Base-by-base conservation (phyloP, 2,797 vertebrate species). In the Chanos chanos region DNA sequence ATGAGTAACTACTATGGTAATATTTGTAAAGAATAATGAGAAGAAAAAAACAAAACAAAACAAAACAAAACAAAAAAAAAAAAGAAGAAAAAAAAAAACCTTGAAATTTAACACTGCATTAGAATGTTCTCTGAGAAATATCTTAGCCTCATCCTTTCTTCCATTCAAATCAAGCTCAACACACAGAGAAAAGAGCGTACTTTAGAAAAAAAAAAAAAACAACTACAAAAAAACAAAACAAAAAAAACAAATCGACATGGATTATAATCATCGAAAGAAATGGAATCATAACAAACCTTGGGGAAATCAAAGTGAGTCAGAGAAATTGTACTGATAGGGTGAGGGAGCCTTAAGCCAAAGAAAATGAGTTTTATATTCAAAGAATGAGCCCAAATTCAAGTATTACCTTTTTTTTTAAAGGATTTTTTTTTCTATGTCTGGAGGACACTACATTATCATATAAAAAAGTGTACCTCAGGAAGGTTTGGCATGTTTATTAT, bases 1-100 rank as follows among this genome's bases (percentile, higher is more conserved):
- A 80, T 74, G 78, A 78, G 63, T 76, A 85, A 78, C 81, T 87
- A 87, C 77, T 82, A 84, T 79, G 82, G 83, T 88, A 89, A 84
- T 84, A 84, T 85, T 75, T 77, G 81, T 83, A 91, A 91, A 88
- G 80, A 79, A 89, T 80, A 87, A 86, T 77, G 81, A 68, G 57
- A 71, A 43, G 22, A 74, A 75, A 64, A 66, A 67, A 55, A 58
- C 49, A 62, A 71, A 43, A 22, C 74, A 75, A 64, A 66, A 67
- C 55, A 58, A 49, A 62, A 22, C 30, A 31, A 50, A 16, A 53
- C 18, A 19, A 66, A 31, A 50, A n/a, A 69, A 54, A 67, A 67
- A 77, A 70, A 68, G 75, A 75, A 77, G 54, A 77, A 73, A 74
- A 75, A 71, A 79, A 66, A 80, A 79, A 72, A 47, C 69, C 67